Evolutionary conservation across 30 jellyfish, hydroid and myxozoan genomes (phyloP).

Genomic region (Catostylus mosaicus): DNA sequence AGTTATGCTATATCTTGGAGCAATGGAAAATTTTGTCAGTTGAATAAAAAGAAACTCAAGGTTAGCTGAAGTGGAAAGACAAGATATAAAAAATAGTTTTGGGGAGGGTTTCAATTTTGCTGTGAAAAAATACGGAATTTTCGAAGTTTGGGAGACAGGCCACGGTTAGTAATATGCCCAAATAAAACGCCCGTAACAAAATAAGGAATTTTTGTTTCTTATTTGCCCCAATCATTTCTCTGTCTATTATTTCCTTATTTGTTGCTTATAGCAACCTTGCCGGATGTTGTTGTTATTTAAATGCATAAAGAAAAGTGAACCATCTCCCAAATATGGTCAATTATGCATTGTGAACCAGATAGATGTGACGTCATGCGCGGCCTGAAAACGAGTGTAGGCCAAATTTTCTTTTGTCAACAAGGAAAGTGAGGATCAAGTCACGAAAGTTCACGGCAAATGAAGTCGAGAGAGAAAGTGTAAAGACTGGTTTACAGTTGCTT

Average conservation of each 20-base stretch:
- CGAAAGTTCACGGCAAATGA: constrained; percentile 27
- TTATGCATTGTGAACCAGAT: neutral
- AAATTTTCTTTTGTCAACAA: constrained; percentile 61
- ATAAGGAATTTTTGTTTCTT: no score
- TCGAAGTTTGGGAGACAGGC: no score
- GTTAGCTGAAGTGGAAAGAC: no score
- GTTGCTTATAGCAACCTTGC: neutral
- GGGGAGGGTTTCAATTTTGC: no score
- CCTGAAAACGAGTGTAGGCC: constrained; percentile 36
- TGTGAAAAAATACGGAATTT: no score
- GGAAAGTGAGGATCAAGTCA: constrained; percentile 28
- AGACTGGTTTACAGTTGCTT: constrained; percentile 9
- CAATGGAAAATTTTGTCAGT: no score
- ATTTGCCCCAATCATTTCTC: no score
- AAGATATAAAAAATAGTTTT: no score
- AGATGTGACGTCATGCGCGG: constrained; percentile 72
- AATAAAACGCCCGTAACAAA: no score
- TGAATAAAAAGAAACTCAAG: no score
- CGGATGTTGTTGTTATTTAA: constrained; percentile 2
- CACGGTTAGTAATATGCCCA: no score
- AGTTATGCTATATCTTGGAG: no score
- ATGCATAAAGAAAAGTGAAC: neutral
- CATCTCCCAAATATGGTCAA: constrained; percentile 3
- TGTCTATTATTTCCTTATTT: neutral
- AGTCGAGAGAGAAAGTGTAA: neutral